phyloP scores from a whole-genome alignment of 2,113 vertebrate genomes.

The zebrafish (Danio rerio) region GRCz12tu NC_133195.1:16246501-16247000 shows the following conservation, averaged over 20 bases:
- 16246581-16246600: constrained; percentile 24
- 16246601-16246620: not conserved
- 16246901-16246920: not conserved
- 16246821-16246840: not conserved
- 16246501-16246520: constrained; percentile 22
- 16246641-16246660: constrained; percentile 10
- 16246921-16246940: constrained; percentile 14
- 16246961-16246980: constrained; percentile 35
- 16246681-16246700: not conserved
- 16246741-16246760: not conserved
- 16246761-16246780: not conserved
- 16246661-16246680: not conserved
- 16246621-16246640: constrained; percentile 18
- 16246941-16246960: constrained; percentile 18
- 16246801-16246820: not conserved
- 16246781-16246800: constrained; percentile 24
- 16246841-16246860: not conserved
- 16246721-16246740: not conserved
- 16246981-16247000: constrained; percentile 18
- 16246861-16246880: constrained; percentile 21
- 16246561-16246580: not conserved
- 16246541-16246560: not conserved
- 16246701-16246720: not conserved
- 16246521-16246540: constrained; percentile 37
- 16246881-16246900: constrained; percentile 25